These are phyloP conservation scores for Drosophila parabipectinata DNA, from an alignment of 1,140 invertebrate species.

Conservation along the genomic window DNA sequence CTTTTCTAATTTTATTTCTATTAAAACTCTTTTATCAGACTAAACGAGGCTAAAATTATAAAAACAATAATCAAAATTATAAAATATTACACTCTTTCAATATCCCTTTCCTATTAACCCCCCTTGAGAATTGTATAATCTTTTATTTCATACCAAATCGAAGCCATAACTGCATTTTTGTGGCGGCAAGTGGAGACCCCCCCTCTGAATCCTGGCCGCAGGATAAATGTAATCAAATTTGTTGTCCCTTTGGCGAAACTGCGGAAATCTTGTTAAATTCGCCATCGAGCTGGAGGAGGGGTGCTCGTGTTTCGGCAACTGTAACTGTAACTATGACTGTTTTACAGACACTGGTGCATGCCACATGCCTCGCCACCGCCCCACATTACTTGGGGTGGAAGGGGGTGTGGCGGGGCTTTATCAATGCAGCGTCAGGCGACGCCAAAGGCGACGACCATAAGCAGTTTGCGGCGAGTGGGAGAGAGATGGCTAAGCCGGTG, in stretches of 20 bases:
- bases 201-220: background rate
- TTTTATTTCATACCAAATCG: too few relatives aligned
- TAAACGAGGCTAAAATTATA: too few relatives aligned
- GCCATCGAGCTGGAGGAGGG: constrained; percentile 12
- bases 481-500: background rate
- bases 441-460: constrained; percentile 47
- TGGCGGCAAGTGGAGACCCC: background rate
- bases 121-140: too few relatives aligned
- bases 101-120: too few relatives aligned
- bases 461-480: constrained; percentile 38
- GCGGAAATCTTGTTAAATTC: constrained; percentile 40
- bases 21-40: too few relatives aligned
- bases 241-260: constrained; percentile 26
- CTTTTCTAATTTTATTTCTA: too few relatives aligned
- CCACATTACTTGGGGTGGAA: background rate
- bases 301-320: background rate
- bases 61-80: too few relatives aligned
- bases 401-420: constrained; percentile 15
- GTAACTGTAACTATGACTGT: constrained; percentile 1
- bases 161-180: too few relatives aligned
- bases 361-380: constrained; percentile 4
- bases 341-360: constrained; percentile 9
- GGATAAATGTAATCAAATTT: constrained; percentile 33
- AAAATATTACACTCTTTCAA: too few relatives aligned
- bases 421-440: constrained; percentile 50